A percentile compares a stretch with the other conserved stretches of the same genome.
These are phyloP conservation scores for Tetheella fluctuosa DNA, from an alignment of 2,888 invertebrate genomes.

Conservation along the genomic window DNA sequence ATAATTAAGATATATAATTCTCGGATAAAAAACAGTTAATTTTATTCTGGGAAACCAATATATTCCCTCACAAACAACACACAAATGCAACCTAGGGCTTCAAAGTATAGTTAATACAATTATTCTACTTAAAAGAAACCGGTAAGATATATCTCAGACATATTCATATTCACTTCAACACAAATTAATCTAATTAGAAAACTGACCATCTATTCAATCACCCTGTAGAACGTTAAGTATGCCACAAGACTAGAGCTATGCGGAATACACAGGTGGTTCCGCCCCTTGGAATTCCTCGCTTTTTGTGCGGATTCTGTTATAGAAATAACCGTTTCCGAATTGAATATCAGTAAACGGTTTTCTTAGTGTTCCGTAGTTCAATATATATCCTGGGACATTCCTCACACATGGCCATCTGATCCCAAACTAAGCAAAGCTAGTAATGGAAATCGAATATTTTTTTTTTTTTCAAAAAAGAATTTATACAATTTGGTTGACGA, in stretches of 20 bases:
- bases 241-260: slow-evolving; percentile 44
- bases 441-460: no score
- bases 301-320: slow-evolving; percentile 57
- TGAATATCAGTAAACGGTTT: not conserved
- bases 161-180: not conserved
- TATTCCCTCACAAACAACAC: no score
- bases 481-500: no score
- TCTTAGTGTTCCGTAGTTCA: not conserved
- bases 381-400: no score
- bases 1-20: no score
- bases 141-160: not conserved
- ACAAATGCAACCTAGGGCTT: no score
- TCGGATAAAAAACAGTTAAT: no score
- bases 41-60: no score
- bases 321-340: slow-evolving; percentile 3
- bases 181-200: slow-evolving; percentile 2
- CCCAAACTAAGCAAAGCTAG: no score
- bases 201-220: slow-evolving; percentile 26
- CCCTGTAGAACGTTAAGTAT: slow-evolving; percentile 43
- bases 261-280: slow-evolving; percentile 77
- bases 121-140: no score
- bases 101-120: not conserved
- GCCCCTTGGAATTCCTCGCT: slow-evolving; percentile 67
- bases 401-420: no score
- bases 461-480: no score